Base-by-base conservation (phyloP, 2,797 vertebrate species). In the Myotis daubentonii region DNA sequence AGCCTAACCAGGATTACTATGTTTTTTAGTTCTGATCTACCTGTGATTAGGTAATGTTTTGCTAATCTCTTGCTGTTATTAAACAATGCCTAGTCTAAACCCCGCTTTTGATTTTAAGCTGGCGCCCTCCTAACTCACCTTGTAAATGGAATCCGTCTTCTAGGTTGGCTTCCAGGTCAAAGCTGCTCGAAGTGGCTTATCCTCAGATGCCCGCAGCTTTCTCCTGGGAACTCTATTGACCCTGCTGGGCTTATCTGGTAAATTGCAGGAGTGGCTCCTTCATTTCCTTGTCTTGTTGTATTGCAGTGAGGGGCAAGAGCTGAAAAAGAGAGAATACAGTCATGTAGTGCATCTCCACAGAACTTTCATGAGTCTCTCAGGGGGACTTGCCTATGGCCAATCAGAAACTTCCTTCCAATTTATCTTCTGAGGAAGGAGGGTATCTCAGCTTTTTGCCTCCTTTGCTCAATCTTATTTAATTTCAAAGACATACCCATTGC, bases 271-370 rank as follows among this genome's bases (percentile, higher is more conserved):
- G 38, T 13, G 33, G 55, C 20, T 81, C 78, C 78, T 94, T 74
- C 78, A 87, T 51, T 78, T 84, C 28, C 78, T 95, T 94, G 70
- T 95, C 87, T 89, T 49, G 60, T 41, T 89, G 19, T 89, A 93
- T 70, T 91, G 25, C 57, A 81, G 83, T n/a, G 84, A 87, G 17
- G 3, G 17, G 55, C 51, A 72, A 87, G 85, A 65, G 30, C 96
- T 97, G 74, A 81, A 81, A 95, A 87, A 93, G 76, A 97, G 23
- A 78, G 76, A 90, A 55, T 55, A 44, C 2, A n/a, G 30, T 75
- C 85, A 76, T 17, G 36, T 22, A 84, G 38, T 51, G 8, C 1
- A 22, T 66, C 23, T 82, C 55, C 49, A 47, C 6, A 82, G 38
- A 87, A 82, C 3, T 9, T 38, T 3, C 23, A 6, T 0, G 20